A percentile compares a stretch with the other conserved stretches of the same genome.
Conservation (phyloP, 2,888 invertebrate species). For the Polyommatus icarus region DNA sequence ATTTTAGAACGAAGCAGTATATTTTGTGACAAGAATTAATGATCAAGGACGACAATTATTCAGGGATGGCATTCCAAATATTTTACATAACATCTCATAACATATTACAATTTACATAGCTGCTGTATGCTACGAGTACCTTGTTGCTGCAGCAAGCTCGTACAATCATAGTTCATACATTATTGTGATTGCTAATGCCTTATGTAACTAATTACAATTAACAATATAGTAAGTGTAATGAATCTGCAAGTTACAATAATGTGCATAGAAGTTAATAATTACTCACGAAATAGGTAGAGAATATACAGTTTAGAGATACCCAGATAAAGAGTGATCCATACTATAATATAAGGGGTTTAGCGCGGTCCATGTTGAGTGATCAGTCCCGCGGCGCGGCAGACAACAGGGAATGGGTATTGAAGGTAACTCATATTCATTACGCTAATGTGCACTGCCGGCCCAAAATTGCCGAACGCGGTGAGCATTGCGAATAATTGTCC, state of each 20-base stretch:
- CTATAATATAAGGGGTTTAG: neutral
- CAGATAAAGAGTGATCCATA: neutral
- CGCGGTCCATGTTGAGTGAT: neutral
- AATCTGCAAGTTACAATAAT: too few species aligned
- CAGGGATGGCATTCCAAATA: too few species aligned
- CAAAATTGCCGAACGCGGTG: neutral
- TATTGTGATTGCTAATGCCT: too few species aligned
- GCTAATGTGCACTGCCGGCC: neutral
- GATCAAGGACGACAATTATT: too few species aligned
- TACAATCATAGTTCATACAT: too few species aligned
- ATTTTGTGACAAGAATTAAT: neutral
- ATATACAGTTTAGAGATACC: neutral
- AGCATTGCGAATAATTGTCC: neutral
- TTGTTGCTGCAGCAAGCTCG: too few species aligned
- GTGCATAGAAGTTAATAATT: neutral
- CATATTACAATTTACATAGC: too few species aligned
- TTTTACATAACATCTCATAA: too few species aligned
- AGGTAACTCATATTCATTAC: conserved; percentile 4
- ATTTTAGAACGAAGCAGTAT: neutral
- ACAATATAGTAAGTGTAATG: too few species aligned
- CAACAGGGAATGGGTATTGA: neutral
- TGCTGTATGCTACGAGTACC: too few species aligned
- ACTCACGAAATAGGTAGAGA: neutral
- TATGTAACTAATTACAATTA: too few species aligned
- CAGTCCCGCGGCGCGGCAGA: neutral